Base-by-base conservation (phyloP, 2,113 vertebrate species). In the Microtus montanus region DNA sequence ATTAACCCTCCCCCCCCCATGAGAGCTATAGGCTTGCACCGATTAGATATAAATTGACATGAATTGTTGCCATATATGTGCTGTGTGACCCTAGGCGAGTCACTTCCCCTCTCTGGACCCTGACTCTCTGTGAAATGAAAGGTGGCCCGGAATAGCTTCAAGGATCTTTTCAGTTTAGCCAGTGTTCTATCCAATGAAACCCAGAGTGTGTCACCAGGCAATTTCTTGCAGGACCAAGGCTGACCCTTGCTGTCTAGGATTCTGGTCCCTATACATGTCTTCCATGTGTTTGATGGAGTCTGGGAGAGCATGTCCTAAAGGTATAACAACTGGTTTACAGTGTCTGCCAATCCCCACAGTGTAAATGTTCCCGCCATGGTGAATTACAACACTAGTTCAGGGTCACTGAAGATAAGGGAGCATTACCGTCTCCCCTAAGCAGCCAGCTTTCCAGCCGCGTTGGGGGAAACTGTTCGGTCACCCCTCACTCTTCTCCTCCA, bases 11-110 rank as follows among this genome's bases (percentile, higher is more conserved):
- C 30, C 44, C 30, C 44, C 52, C 41, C 68, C n/a, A 38, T 19
- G 19, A 73, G 90, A 90, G 77, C 80, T 58, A 70, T 19, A 49
- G 54, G 24, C 33, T 88, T 64, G 44, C 93, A 77, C n/a, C 15
- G n/a, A 58, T 54, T 0, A 30, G 49, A 80, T 52, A 47, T 38
- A 61, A 89, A 78, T 68, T 47, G 24, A 74, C 41, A 5, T 7
- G 12, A 91, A 84, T 61, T 38, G 47, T 15, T 86, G 20, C 58
- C 49, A 15, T 14, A 3, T 5, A 6, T 4, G 20, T 64, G 63
- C 73, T 90, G 82, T 85, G 88, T 96, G 92, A 96, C 86, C 90
- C 82, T 93, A 89, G 63, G 30, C 26, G 58, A 96, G 84, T 96
- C 58, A 92, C 85, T 91, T 89, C 22, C 52, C 61, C 17, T 97